Evolutionary conservation across 2,113 vertebrate species (phyloP), one percentile per base, ranked within the genome.

Genomic region (Leucosticte australis): DNA sequence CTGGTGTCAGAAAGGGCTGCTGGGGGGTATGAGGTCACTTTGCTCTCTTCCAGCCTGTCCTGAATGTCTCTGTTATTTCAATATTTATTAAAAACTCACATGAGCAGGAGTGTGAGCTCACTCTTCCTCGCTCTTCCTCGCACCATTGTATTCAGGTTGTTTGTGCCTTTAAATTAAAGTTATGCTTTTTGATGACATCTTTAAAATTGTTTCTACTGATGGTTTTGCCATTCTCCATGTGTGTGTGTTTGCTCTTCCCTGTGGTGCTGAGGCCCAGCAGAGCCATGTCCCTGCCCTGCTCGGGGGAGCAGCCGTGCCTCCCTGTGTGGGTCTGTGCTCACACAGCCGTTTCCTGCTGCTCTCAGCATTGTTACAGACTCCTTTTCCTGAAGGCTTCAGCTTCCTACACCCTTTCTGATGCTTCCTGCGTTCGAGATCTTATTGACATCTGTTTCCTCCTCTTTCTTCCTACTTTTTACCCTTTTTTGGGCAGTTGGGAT

Each of bases 371-470:
- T 83, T 77, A 33, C 4, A 56, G 28, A 3, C 60, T 16, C 39
- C 0, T 67, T 88, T 87, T 75, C 86, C 89, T 77, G 39, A 35
- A 42, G 35, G 14, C 69, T 89, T 39, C 56, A 17, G 77, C 69
- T 96, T 96, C 96, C 95, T 89, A 50, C 37, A 16, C 87, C 77
- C 8, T 50, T 78, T 77, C n/a, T 53, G 74, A 67, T 63, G 16
- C 92, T 94, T 96, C 96, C 96, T 89, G 78, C 1, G 0, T 63
- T 84, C 42, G 12, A 28, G 60, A 81, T 75, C 49, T 35, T 37
- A 52, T 14, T 59, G 95, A 89, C 89, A 95, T 70, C 96, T 95
- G 93, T 94, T 96, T 96, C 92, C 92, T 92, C 50, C 60, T 70
- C 87, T 82, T 88, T 90, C 20, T 65, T 65, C 53, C 21, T 47